Evolutionary conservation across 2,888 invertebrate genomes (phyloP), one percentile per base, ranked within the genome.

Genomic region (Lordiphosa fenestrarum): DNA sequence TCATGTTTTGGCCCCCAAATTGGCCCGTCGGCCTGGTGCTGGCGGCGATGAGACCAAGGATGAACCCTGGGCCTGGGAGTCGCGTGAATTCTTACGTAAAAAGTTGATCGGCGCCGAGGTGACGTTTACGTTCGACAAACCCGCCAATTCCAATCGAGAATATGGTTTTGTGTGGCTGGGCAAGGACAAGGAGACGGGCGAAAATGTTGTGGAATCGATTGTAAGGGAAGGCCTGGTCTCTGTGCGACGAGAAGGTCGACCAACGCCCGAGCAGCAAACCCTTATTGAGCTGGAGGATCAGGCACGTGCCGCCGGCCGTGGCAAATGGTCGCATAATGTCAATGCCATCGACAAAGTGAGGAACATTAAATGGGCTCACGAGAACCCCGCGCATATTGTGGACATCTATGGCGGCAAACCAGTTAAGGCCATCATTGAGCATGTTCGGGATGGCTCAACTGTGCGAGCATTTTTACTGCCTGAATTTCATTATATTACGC

Each of bases 31-130:
- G 78, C 93, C 94, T 48, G 92, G 92, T 50, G 72, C 89, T 67
- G 88, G 88, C 64, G 90, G 92, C 39, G 92, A 92, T 41, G 94
- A 94, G 84, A 92, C 93, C 9, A 94, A 93, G 88, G 97, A 97
- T 88, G 96, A 99, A 90, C 96, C 98, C 1, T 99, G 92, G 91
- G 98, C 98, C 0, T 99, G 98, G 98, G 98, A 99, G 87, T 96
- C 98, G 1, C 93, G 99, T 53, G 99, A 99, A 90, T 98, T 94
- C 87, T 91, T 99, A 47, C 92, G 99, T 36, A 96, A 96, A 87
- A 96, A 96, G 89, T 90, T 99, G 35, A 94, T 99, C 81, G 98
- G 98, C 2, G 95, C 96, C 88, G 95, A 96, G 81, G 96, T 99
- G 0, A 92, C 92, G 12, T 98, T 97, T 87, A 94, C 93, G 36